Conservation (phyloP, 2,888 invertebrate species). For the Chrysodeixis includens region DNA sequence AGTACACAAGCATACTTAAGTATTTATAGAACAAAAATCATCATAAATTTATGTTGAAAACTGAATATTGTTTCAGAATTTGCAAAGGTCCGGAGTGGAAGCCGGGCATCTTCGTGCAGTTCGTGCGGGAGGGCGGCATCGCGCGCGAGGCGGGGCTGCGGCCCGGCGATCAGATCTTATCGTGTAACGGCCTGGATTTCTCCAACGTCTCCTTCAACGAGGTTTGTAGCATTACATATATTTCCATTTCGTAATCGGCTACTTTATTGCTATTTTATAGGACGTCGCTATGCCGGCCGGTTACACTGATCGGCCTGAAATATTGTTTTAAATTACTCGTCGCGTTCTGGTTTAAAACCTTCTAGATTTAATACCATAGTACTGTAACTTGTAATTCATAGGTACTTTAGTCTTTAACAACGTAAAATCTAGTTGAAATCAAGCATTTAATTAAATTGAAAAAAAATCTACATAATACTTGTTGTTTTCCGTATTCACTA, state of each 20-base stretch:
- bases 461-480: too few species aligned
- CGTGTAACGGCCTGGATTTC: constrained; percentile 95
- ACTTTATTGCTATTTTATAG: constrained; percentile 15
- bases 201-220: constrained; percentile 94
- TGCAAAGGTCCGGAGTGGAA: constrained; percentile 96
- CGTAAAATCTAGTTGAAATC: too few species aligned
- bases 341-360: background rate
- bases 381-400: too few species aligned
- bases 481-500: background rate
- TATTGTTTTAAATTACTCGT: background rate
- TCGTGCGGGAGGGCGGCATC: constrained; percentile 96
- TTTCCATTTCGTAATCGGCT: constrained; percentile 12
- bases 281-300: background rate
- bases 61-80: constrained; percentile 87
- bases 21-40: background rate
- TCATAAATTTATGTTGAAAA: background rate
- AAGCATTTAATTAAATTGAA: too few species aligned
- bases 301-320: background rate
- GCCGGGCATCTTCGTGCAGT: constrained; percentile 96
- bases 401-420: too few species aligned
- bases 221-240: constrained; percentile 79
- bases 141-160: constrained; percentile 96
- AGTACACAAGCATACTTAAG: background rate
- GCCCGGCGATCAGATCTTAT: constrained; percentile 97
- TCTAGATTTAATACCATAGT: too few species aligned